These are phyloP conservation scores for Scyliorhinus canicula DNA, from an alignment of 2,797 vertebrate genomes.

Conservation along the genomic window DNA sequence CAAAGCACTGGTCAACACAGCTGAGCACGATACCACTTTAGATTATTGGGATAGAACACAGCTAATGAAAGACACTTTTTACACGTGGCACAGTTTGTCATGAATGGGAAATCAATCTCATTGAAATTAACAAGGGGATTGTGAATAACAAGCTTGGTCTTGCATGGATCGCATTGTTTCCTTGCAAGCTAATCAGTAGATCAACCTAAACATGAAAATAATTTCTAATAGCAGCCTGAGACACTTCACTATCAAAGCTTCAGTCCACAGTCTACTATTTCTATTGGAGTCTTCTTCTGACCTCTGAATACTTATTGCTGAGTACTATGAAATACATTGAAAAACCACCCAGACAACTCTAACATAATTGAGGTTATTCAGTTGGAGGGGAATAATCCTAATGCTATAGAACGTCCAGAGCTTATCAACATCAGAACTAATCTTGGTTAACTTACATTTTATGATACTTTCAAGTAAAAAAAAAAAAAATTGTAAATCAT, in stretches of 20 bases:
- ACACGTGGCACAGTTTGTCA: neutral
- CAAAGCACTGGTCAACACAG: neutral
- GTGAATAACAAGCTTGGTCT: neutral
- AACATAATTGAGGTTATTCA: neutral
- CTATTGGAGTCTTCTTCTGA: neutral
- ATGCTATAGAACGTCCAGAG: neutral
- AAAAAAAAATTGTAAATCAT: neutral
- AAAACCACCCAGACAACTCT: neutral
- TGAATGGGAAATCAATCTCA: neutral
- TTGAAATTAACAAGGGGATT: neutral
- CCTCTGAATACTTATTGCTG: neutral
- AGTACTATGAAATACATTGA: neutral
- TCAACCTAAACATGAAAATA: neutral
- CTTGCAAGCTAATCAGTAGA: neutral
- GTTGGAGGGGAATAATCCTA: neutral
- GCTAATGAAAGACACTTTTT: neutral
- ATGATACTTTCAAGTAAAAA: neutral
- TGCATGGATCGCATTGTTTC: neutral
- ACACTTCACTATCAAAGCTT: neutral
- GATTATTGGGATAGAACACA: neutral
- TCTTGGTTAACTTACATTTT: neutral
- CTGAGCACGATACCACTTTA: neutral
- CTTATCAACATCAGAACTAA: neutral
- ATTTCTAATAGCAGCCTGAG: neutral
- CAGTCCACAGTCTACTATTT: neutral